A percentile compares a stretch with the other conserved stretches of the same genome.
Conservation (phyloP, 2,113 vertebrate species). For the Sminthopsis crassicaudata region DNA sequence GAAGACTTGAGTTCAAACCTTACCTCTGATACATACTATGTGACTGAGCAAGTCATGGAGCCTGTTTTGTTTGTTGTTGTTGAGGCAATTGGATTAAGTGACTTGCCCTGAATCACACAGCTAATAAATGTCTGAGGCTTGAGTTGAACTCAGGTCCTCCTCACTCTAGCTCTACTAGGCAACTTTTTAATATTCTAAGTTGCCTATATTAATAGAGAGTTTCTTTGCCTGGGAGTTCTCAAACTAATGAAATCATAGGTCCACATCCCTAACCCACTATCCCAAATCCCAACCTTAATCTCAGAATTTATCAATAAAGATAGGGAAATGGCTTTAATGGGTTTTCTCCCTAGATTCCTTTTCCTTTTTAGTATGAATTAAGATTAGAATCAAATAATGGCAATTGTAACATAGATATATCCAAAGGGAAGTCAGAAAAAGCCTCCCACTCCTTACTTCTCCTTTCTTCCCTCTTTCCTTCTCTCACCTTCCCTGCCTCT, state of each 20-base stretch:
- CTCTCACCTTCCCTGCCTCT: too few species aligned
- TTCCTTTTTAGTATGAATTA: constrained; percentile 33
- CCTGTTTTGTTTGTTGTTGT: too few species aligned
- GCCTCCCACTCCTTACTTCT: neutral
- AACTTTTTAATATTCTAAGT: neutral
- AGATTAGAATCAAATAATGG: neutral
- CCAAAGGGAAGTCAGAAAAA: constrained; percentile 33
- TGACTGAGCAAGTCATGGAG: neutral
- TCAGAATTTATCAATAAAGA: constrained; percentile 2
- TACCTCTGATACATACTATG: neutral
- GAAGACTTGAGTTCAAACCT: neutral
- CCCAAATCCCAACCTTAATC: neutral
- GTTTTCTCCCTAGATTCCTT: neutral
- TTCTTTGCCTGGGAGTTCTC: constrained; percentile 19
- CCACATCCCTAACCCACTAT: neutral
- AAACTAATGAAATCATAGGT: neutral
- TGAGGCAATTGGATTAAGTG: too few species aligned
- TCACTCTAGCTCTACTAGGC: neutral
- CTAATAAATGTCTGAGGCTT: too few species aligned
- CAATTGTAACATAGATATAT: neutral
- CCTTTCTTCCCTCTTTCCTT: too few species aligned
- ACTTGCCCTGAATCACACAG: too few species aligned
- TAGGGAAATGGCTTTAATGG: neutral
- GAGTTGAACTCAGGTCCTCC: neutral
- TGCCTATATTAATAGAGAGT: neutral